phyloP scores from a whole-genome alignment of 2,888 invertebrate species.

The Metellina segmentata region DNA sequence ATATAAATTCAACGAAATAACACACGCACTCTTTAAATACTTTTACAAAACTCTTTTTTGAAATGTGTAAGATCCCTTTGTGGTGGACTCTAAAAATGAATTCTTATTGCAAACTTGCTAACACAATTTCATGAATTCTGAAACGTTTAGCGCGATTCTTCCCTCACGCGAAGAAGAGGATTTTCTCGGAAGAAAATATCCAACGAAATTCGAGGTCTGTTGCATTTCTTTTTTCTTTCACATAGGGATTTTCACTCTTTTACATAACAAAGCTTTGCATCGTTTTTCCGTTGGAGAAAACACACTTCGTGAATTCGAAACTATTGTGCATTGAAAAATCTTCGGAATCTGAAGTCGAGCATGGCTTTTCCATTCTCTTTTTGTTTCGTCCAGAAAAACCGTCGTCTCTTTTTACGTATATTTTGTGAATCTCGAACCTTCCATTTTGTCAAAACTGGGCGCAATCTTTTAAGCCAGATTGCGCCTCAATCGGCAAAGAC shows the following conservation, averaged over 20 bases:
- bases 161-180: neutral
- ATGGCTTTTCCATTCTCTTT: neutral
- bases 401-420: neutral
- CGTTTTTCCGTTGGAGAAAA: neutral
- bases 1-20: conserved; percentile 7
- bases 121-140: conserved; percentile 14
- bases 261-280: conserved; percentile 34
- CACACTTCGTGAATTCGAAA: conserved; percentile 13
- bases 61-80: neutral
- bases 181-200: conserved; percentile 3
- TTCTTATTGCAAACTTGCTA: neutral
- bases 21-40: neutral
- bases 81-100: conserved; percentile 14
- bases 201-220: conserved; percentile 10
- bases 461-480: neutral
- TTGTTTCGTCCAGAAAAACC: neutral
- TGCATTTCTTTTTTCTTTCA: conserved; percentile 13
- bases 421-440: neutral
- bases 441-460: neutral
- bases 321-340: neutral
- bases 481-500: neutral
- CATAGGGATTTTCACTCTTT: neutral
- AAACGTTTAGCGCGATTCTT: conserved; percentile 8
- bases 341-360: neutral
- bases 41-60: neutral